A percentile compares a stretch with the other conserved stretches of the same genome.
Conservation (phyloP, 64 coral and sea anemone species). For the Dendronephthya gigantea region DNA sequence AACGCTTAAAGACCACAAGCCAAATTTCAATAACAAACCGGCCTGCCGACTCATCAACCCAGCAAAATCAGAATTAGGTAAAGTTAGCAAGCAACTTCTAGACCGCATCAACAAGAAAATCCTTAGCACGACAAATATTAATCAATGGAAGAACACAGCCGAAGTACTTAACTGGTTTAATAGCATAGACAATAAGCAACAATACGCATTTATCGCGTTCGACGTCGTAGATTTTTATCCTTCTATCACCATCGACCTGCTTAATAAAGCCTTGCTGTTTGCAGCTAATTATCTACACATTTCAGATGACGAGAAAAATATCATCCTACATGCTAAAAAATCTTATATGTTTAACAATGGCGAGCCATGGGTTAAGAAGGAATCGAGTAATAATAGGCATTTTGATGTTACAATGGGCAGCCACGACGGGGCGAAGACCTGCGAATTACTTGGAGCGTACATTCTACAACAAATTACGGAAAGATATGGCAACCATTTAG, state of each 20-base stretch:
- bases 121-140: neutral
- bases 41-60: neutral
- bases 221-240: neutral
- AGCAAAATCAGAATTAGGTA: neutral
- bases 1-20: too few relatives aligned
- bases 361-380: neutral
- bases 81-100: neutral
- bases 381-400: neutral
- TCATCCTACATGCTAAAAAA: neutral
- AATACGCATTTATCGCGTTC: neutral
- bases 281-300: neutral
- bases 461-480: neutral
- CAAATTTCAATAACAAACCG: too few relatives aligned
- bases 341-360: neutral
- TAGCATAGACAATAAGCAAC: neutral
- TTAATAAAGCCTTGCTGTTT: neutral
- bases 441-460: neutral
- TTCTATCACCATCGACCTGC: neutral
- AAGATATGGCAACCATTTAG: neutral
- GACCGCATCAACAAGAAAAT: neutral
- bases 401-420: neutral
- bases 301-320: neutral
- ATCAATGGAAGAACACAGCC: neutral
- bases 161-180: neutral
- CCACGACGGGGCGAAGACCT: neutral